Evolutionary conservation across 2,888 invertebrate species (phyloP), one percentile per base, ranked within the genome.

Genomic region (Aplocera efformata): DNA sequence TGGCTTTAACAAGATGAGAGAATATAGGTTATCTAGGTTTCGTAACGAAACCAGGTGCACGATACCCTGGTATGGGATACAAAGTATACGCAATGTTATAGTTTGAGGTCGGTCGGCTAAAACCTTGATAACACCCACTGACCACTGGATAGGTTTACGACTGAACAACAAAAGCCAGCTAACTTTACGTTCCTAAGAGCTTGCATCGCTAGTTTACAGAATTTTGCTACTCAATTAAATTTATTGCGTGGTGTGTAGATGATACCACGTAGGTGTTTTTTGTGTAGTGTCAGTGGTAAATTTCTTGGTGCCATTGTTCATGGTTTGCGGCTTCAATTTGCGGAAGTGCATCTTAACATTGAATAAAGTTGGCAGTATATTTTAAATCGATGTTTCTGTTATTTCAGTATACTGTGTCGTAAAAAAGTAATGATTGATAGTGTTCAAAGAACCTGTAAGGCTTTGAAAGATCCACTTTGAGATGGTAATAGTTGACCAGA

Each of bases 21-120:
- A n/a, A n/a, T 5, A 27, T 13, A 26, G 31, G 24, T 28, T 25
- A 36, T 24, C 24, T 32, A 20, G 3, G 3, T 6, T n/a, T n/a
- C n/a, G n/a, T n/a, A n/a, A n/a, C n/a, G n/a, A 79, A 74, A 72
- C 72, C 72, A 58, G 57, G 59, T 48, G 53, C 62, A 72, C 75
- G 76, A 74, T 80, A 74, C 64, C 61, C 48, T 66, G 29, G 72
- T 73, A 78, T 77, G 60, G 52, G 74, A 75, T 79, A 76, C 73
- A 66, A 76, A 79, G 78, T 17, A 81, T 79, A 44, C 79, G 79
- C 77, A 79, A 70, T 62, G 62, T 67, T 58, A 56, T 46, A 65
- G 58, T 48, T 56, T 59, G 42, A 58, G 53, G 56, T 42, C 56
- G 48, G 63, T 54, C 53, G 53, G 47, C 60, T 58, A 57, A 58